Conservation (phyloP, 37 sponge, comb jelly and placozoan species). For the Hexactinellida sp. region DNA sequence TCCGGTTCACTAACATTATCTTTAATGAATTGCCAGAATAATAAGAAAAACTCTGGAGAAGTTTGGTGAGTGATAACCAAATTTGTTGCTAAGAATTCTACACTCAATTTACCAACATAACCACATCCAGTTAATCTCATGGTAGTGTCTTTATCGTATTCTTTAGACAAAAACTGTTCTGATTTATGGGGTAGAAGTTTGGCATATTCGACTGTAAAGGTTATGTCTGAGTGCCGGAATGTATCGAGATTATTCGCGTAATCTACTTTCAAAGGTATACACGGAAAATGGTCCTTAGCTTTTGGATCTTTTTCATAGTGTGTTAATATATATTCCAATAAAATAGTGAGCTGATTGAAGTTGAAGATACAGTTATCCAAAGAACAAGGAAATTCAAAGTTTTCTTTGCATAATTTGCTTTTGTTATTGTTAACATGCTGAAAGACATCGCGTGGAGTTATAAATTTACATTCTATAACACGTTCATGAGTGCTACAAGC, state of each 20-base stretch:
- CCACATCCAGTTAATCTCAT: not conserved
- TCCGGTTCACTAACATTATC: not conserved
- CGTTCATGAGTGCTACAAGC: not conserved
- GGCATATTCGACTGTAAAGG: not conserved
- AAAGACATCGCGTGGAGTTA: not conserved
- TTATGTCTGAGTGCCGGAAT: not conserved
- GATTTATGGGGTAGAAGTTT: not conserved
- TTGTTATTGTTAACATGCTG: not conserved
- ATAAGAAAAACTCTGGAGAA: not conserved
- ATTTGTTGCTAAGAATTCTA: not conserved
- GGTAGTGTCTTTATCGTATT: not conserved
- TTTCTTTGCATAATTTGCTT: not conserved
- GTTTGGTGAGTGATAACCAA: not conserved
- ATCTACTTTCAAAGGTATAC: not conserved
- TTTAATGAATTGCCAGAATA: not conserved
- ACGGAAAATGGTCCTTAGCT: not conserved
- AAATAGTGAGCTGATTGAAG: not conserved
- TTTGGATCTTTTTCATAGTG: not conserved
- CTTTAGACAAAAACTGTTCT: not conserved
- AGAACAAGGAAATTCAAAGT: not conserved
- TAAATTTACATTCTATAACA: not conserved
- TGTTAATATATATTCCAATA: not conserved
- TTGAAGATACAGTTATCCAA: conserved; percentile 8
- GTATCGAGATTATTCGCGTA: not conserved
- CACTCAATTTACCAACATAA: not conserved